Conservation (phyloP, 2,888 invertebrate species). For the Eurytoma adleriae region DNA sequence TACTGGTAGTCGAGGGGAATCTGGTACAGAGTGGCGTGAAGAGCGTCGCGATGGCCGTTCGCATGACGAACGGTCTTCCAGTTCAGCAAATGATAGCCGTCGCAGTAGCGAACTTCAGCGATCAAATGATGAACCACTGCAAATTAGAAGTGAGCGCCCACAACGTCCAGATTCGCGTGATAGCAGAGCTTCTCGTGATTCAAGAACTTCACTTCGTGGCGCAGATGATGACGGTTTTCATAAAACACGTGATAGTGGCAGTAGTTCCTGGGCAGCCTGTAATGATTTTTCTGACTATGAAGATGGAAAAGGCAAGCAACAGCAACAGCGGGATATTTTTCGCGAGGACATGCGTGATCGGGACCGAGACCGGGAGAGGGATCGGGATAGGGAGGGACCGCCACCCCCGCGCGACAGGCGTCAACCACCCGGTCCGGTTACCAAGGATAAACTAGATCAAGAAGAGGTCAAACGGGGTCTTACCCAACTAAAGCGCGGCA, state of each 20-base stretch:
- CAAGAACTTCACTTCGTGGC: slow-evolving; percentile 71
- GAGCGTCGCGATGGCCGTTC: slow-evolving; percentile 61
- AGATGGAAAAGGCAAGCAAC: slow-evolving; percentile 59
- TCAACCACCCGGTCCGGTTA: slow-evolving; percentile 80
- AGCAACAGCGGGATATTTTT: slow-evolving; percentile 64
- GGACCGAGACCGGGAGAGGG: slow-evolving; percentile 48
- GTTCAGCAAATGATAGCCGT: slow-evolving; percentile 61
- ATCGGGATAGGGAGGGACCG: slow-evolving; percentile 63
- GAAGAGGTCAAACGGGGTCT: slow-evolving; percentile 78
- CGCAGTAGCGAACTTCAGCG: slow-evolving; percentile 64
- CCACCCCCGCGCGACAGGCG: slow-evolving; percentile 72
- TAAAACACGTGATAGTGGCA: slow-evolving; percentile 62
- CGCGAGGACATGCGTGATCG: slow-evolving; percentile 68
- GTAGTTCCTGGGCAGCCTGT: slow-evolving; percentile 68
- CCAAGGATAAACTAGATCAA: slow-evolving; percentile 80
- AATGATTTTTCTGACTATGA: slow-evolving; percentile 73
- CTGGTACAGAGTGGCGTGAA: slow-evolving; percentile 70
- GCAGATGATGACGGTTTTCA: slow-evolving; percentile 65
- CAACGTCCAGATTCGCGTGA: slow-evolving; percentile 80
- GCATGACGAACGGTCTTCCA: slow-evolving; percentile 64
- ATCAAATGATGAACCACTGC: slow-evolving; percentile 66
- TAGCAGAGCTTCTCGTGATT: slow-evolving; percentile 78
- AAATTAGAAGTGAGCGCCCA: slow-evolving; percentile 76
- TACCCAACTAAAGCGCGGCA: slow-evolving; percentile 77
- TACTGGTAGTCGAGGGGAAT: slow-evolving; percentile 63